Conservation (phyloP, 2,888 invertebrate species). For the Drosophila austrosaltans region DNA sequence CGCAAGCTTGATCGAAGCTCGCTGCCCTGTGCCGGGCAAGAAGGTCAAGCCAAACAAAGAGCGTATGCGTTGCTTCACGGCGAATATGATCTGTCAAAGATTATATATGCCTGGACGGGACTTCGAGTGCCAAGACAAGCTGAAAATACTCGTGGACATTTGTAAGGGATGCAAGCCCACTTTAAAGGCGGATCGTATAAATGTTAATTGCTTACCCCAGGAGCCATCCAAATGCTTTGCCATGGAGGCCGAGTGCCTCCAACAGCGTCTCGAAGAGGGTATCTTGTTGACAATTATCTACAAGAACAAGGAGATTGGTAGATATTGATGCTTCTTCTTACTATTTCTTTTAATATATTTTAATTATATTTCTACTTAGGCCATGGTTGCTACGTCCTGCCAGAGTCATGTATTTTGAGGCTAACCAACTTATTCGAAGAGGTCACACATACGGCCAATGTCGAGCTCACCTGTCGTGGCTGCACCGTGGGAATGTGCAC, state of each 20-base stretch:
- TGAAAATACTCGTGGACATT: constrained; percentile 41
- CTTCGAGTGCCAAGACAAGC: constrained; percentile 44
- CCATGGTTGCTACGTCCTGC: constrained; percentile 53
- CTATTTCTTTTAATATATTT: neutral
- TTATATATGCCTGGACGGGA: constrained; percentile 60
- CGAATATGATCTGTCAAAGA: constrained; percentile 55
- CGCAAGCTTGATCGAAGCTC: neutral
- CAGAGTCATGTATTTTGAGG: constrained; percentile 41
- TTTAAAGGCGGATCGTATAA: constrained; percentile 50
- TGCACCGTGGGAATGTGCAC: constrained; percentile 60
- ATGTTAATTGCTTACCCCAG: constrained; percentile 52
- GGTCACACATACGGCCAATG: constrained; percentile 50
- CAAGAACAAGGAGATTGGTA: constrained; percentile 59
- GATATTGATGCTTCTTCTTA: neutral
- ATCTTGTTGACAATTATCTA: constrained; percentile 49
- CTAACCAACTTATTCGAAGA: constrained; percentile 35
- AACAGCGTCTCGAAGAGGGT: constrained; percentile 54
- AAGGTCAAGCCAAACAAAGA: constrained; percentile 41
- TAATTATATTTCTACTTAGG: constrained; percentile 28
- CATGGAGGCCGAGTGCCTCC: constrained; percentile 54
- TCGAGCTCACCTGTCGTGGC: constrained; percentile 64
- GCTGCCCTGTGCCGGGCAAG: constrained; percentile 38
- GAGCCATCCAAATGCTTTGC: constrained; percentile 45
- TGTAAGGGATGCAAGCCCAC: constrained; percentile 51
- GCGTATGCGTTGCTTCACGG: constrained; percentile 33